Evolutionary conservation across 2,113 vertebrate genomes (phyloP), one percentile per base, ranked within the genome.

Genomic region (Catagonus wagneri): DNA sequence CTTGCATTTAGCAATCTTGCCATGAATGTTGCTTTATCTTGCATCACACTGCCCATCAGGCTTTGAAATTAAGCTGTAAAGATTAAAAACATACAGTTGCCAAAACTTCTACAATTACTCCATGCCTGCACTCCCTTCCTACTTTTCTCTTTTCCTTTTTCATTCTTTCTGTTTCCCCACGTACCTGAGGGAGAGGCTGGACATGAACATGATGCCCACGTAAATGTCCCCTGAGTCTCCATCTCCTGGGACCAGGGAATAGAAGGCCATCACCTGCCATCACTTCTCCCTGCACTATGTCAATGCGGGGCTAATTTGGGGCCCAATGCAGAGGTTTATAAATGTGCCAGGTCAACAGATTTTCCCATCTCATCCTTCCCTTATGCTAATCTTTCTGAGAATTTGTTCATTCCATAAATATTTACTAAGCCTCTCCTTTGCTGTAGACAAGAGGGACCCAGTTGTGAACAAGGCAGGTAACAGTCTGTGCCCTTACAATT

Each of bases 1-100:
- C 23, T 92, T 84, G 50, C 32, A 89, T 71, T 85, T 52, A 79
- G 39, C 50, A 80, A 84, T 5, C 65, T 81, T 94, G 71, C 79
- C 8, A 13, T n/a, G 50, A 83, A 66, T 60, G 17, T 89, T 79
- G 58, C 20, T 88, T 63, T 61, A 32, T 75, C 58, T 60, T 79
- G 85, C 50, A 69, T 74, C 69, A 15, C 15, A 74, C 14, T 66
- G 20, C 17, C 23, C 39, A 39, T 56, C 84, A 58, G 66, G 14
- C 54, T 92, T 92, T 93, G 81, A 95, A 93, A 85, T 83, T 75
- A 84, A 93, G 15, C 78, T 75, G 14, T 44, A 32, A 61, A 61
- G 44, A 94, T 81, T 63, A 78, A 95, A 95, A 92, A 34, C 9
- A 83, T 32, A 27, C 3, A 83, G 39, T 88, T 83, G 92, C 20